Conservation (phyloP, 2,113 vertebrate species). For the Platichthys flesus region DNA sequence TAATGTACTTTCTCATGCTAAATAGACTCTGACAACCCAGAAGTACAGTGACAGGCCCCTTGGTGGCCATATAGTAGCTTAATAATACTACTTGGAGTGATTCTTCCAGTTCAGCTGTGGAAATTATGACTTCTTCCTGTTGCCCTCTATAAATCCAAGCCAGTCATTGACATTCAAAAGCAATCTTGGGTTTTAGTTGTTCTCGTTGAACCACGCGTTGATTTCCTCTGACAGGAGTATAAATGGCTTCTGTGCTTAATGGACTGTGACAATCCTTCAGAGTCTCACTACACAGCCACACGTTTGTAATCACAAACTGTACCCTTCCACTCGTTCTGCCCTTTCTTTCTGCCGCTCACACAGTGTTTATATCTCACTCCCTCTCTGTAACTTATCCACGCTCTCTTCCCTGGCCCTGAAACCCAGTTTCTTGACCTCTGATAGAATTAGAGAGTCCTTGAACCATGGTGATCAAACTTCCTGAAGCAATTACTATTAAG, state of each 20-base stretch:
- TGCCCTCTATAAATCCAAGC: conserved; percentile 60
- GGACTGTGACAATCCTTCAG: conserved; percentile 73
- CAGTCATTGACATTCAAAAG: conserved; percentile 64
- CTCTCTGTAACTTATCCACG: conserved; percentile 28
- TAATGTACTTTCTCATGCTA: not conserved
- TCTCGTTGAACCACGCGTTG: conserved; percentile 38
- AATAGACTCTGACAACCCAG: conserved; percentile 11
- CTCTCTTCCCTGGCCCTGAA: conserved; percentile 18
- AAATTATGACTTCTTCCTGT: conserved; percentile 50
- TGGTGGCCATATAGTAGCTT: conserved; percentile 25
- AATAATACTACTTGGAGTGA: conserved; percentile 31
- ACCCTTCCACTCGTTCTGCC: conserved; percentile 13
- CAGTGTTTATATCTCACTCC: conserved; percentile 41
- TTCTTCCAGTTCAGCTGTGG: conserved; percentile 30
- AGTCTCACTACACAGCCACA: conserved; percentile 57
- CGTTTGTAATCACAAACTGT: conserved; percentile 44
- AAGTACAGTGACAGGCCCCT: conserved; percentile 31
- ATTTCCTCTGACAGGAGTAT: conserved; percentile 71
- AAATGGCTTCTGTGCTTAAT: conserved; percentile 72
- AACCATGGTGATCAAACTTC: conserved; percentile 82
- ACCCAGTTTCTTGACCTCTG: conserved; percentile 50
- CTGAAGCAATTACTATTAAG: conserved; percentile 82
- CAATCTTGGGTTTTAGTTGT: conserved; percentile 54
- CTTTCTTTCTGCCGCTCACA: conserved; percentile 21
- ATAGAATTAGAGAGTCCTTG: conserved; percentile 81